Conservation (phyloP, 2,888 invertebrate species). For the Brenthis ino region DNA sequence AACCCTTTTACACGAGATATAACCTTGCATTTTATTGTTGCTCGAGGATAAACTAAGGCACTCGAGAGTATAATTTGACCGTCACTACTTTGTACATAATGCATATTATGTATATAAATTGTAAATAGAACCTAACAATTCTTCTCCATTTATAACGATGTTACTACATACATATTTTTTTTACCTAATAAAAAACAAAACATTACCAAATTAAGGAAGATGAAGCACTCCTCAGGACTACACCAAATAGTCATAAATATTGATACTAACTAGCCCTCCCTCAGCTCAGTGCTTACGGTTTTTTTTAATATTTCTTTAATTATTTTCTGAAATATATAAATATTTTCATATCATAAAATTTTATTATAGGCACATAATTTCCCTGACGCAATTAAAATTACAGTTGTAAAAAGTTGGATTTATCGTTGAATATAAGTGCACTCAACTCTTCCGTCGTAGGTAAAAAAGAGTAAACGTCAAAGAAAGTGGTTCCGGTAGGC, state of each 20-base stretch:
- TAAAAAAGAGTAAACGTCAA: conserved; percentile 43
- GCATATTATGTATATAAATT: neutral
- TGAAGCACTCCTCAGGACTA: too few relatives aligned
- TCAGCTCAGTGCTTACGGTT: too few relatives aligned
- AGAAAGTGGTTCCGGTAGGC: conserved; percentile 45
- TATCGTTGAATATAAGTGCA: conserved; percentile 38
- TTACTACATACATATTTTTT: neutral
- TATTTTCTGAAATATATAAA: conserved; percentile 17
- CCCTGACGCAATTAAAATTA: conserved; percentile 36
- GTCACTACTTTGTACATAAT: conserved; percentile 5
- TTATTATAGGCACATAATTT: conserved; percentile 32
- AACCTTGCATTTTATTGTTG: conserved; percentile 32
- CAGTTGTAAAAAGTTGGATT: conserved; percentile 35
- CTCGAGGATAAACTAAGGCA: conserved; percentile 26
- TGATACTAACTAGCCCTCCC: too few relatives aligned
- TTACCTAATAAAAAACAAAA: neutral
- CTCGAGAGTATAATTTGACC: conserved; percentile 18
- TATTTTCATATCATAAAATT: conserved; percentile 26
- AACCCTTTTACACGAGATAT: conserved; percentile 33
- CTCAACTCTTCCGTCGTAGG: conserved; percentile 40
- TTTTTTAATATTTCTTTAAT: neutral
- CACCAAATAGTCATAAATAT: too few relatives aligned
- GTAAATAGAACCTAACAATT: neutral
- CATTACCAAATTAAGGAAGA: neutral
- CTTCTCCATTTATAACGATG: neutral